Evolutionary conservation across 2,888 invertebrate species (phyloP).

Genomic region (Heliothis peltigera): DNA sequence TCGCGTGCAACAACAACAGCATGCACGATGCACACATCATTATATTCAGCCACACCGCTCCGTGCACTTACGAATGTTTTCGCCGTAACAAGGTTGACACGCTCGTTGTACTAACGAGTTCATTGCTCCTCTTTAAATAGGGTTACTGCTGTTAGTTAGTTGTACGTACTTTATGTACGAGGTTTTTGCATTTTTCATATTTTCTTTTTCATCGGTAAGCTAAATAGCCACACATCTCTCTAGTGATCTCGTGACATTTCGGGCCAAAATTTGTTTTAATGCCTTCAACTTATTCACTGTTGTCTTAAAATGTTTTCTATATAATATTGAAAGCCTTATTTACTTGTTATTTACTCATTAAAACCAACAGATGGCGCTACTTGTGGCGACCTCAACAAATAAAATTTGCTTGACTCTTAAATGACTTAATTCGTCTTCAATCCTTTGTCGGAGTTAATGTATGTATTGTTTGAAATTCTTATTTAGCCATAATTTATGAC

Average conservation of each 20-base stretch:
- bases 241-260: neutral
- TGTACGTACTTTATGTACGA: slow-evolving; percentile 1
- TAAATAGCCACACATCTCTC: neutral
- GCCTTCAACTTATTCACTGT: neutral
- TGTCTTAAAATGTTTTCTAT: too few species aligned
- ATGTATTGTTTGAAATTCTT: too few species aligned
- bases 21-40: slow-evolving; percentile 4
- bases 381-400: neutral
- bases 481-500: too few species aligned
- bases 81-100: slow-evolving; percentile 39
- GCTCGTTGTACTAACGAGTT: slow-evolving; percentile 36
- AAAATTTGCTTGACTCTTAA: neutral
- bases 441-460: too few species aligned
- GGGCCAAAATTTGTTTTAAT: neutral
- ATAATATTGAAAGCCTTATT: too few species aligned
- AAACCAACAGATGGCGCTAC: slow-evolving; percentile 9
- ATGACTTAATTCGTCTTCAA: neutral
- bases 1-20: neutral
- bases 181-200: neutral
- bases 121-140: slow-evolving; percentile 29
- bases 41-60: slow-evolving; percentile 8
- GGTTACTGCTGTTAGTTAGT: slow-evolving; percentile 23
- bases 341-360: neutral
- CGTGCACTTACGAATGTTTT: slow-evolving; percentile 26
- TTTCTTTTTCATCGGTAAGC: neutral